phyloP scores from a whole-genome alignment of 2,888 invertebrate genomes.

The Rhagonycha fulva region DNA sequence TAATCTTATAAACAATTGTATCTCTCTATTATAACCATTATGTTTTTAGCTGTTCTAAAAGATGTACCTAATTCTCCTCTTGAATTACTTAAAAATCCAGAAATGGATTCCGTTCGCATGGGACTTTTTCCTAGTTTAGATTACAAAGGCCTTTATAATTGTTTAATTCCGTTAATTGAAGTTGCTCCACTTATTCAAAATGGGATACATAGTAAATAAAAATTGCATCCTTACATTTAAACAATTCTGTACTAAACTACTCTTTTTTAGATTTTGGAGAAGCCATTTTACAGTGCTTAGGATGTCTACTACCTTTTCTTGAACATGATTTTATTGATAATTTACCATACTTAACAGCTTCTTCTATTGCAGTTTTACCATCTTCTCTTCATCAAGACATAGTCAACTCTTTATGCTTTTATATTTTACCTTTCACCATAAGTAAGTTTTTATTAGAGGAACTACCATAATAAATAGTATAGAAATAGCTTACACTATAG shows the following conservation, averaged over 20 bases:
- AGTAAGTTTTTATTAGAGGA: constrained; percentile 70
- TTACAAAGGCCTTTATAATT: constrained; percentile 94
- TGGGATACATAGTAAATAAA: constrained; percentile 74
- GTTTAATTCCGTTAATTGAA: constrained; percentile 87
- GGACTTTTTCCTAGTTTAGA: constrained; percentile 94
- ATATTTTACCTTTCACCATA: constrained; percentile 94
- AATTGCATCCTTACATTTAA: neutral
- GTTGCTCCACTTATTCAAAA: constrained; percentile 91
- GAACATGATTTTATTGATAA: constrained; percentile 96
- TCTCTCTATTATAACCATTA: neutral
- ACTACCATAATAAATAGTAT: neutral
- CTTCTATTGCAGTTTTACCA: constrained; percentile 92
- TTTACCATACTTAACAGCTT: constrained; percentile 91
- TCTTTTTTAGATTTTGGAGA: constrained; percentile 80
- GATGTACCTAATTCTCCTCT: constrained; percentile 94
- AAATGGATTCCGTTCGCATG: constrained; percentile 85
- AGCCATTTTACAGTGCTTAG: constrained; percentile 90
- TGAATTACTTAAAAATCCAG: constrained; percentile 86
- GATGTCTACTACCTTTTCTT: constrained; percentile 93
- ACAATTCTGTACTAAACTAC: neutral
- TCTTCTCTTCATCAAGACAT: constrained; percentile 90
- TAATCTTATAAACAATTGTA: constrained; percentile 1
- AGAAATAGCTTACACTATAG: no score
- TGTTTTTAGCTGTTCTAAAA: constrained; percentile 81
- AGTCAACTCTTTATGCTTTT: constrained; percentile 91